A percentile compares a stretch with the other conserved stretches of the same genome.
phyloP scores from a whole-genome alignment of 1,140 invertebrate species.

The Harpegnathos saltator region DNA sequence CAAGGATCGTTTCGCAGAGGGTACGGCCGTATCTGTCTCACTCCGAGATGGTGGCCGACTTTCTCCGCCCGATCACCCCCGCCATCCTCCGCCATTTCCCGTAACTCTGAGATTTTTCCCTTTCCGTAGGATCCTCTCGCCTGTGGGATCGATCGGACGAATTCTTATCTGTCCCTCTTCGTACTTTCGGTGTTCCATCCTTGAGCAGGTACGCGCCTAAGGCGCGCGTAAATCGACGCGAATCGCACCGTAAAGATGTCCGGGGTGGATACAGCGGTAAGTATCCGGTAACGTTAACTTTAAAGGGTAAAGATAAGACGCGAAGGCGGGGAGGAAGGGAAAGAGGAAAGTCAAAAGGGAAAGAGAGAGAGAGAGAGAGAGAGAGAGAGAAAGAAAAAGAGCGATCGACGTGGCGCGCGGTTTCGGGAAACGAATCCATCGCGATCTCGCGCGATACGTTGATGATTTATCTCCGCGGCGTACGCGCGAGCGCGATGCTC shows the following conservation, averaged over 20 bases:
- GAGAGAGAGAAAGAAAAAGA: conserved; percentile 19
- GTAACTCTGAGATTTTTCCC: conserved; percentile 17
- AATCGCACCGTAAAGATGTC: conserved; percentile 41
- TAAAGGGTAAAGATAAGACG: conserved; percentile 31
- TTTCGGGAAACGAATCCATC: conserved; percentile 27
- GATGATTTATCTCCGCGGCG: conserved; percentile 41
- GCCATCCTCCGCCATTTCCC: neutral
- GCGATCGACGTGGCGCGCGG: neutral
- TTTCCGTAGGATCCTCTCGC: neutral
- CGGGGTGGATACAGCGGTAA: conserved; percentile 13
- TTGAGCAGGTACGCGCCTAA: neutral
- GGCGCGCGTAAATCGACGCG: conserved; percentile 35
- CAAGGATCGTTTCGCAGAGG: neutral
- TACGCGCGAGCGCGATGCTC: neutral
- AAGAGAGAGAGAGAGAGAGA: conserved; percentile 7
- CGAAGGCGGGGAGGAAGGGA: too few relatives aligned
- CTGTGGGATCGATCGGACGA: conserved; percentile 31
- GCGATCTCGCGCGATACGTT: conserved; percentile 9
- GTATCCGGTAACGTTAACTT: conserved; percentile 22
- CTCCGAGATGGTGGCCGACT: neutral
- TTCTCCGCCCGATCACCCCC: neutral
- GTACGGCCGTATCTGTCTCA: neutral
- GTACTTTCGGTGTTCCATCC: conserved; percentile 15
- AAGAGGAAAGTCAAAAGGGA: conserved; percentile 21
- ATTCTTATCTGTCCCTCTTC: conserved; percentile 39